Evolutionary conservation across 2,113 vertebrate genomes (phyloP).

Genomic region (Hoplias malabaricus): DNA sequence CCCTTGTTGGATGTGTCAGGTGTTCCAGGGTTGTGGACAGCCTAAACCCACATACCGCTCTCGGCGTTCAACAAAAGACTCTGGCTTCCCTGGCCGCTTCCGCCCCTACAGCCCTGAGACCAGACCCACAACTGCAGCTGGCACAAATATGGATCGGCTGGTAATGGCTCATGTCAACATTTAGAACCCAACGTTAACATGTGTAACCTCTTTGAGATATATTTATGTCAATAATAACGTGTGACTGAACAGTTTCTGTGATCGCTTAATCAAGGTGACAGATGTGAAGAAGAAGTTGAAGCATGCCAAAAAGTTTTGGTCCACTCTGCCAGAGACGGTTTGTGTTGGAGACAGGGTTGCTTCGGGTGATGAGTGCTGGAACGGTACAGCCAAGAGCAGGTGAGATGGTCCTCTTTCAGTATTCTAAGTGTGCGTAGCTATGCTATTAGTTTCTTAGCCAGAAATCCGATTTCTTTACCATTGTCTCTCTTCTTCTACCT

Average conservation of each 20-base stretch:
- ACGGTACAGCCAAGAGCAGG: conserved; percentile 94
- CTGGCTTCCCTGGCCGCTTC: conserved; percentile 85
- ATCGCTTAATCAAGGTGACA: conserved; percentile 72
- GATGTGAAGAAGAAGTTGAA: conserved; percentile 97
- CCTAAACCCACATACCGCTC: conserved; percentile 78
- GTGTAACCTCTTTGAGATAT: not conserved
- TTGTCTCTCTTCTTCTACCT: not conserved
- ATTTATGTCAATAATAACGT: not conserved
- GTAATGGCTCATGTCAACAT: conserved; percentile 64
- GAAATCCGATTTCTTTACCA: not conserved
- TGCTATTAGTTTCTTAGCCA: not conserved
- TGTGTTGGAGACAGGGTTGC: conserved; percentile 86
- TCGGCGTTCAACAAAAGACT: conserved; percentile 81
- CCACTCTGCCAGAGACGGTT: conserved; percentile 87
- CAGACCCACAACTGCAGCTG: conserved; percentile 91
- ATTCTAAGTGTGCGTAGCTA: too few relatives aligned
- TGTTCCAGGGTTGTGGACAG: conserved; percentile 97
- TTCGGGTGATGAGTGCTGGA: conserved; percentile 82
- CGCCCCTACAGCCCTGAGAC: conserved; percentile 88
- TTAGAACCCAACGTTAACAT: not conserved
- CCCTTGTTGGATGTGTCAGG: conserved; percentile 65
- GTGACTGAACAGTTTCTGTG: not conserved
- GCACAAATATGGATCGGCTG: conserved; percentile 92
- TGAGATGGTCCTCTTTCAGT: conserved; percentile 48
- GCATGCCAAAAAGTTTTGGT: conserved; percentile 97